Evolutionary conservation across 2,113 vertebrate genomes (phyloP), one percentile per base, ranked within the genome.

Genomic region (Nesogale talazaci): DNA sequence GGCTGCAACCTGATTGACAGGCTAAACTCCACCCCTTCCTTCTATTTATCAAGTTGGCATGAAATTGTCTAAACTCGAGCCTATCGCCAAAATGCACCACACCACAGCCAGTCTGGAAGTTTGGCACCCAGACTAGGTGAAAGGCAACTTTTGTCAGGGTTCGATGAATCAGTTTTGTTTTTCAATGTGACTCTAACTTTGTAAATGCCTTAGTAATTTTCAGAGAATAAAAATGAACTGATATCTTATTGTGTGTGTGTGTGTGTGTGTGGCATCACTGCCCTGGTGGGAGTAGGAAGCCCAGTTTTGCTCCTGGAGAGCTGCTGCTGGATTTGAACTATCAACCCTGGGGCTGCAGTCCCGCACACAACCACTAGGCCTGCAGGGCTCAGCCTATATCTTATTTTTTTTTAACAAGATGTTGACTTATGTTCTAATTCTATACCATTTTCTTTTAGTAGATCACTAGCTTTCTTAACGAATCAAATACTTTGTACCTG

Each of bases 211-310:
- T 65, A 83, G 57, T 57, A 59, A 38, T n/a, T 31, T 79, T 87
- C 67, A 83, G 59, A 92, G 78, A 70, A 90, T 70, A 59, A 80
- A 93, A 91, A 82, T 52, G 36, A 83, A 27, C 4, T 85, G 69
- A 78, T 85, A 11, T 94, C 19, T 27, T 38, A 40, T 89, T n/a
- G n/a, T n/a, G n/a, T n/a, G n/a, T n/a, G n/a, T n/a, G n/a, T n/a
- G n/a, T n/a, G n/a, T n/a, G n/a, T n/a, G n/a, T n/a, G n/a, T n/a
- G n/a, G n/a, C n/a, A n/a, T n/a, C n/a, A n/a, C n/a, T n/a, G n/a
- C n/a, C n/a, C n/a, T n/a, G n/a, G n/a, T n/a, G n/a, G n/a, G n/a
- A n/a, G n/a, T n/a, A n/a, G n/a, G n/a, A n/a, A n/a, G n/a, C n/a
- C n/a, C n/a, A n/a, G n/a, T n/a, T n/a, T n/a, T n/a, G n/a, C n/a